A percentile compares a stretch with the other conserved stretches of the same genome.
These are phyloP conservation scores for Anolis apletophallus DNA, from an alignment of 2,797 vertebrate species.

Conservation along the genomic window DNA sequence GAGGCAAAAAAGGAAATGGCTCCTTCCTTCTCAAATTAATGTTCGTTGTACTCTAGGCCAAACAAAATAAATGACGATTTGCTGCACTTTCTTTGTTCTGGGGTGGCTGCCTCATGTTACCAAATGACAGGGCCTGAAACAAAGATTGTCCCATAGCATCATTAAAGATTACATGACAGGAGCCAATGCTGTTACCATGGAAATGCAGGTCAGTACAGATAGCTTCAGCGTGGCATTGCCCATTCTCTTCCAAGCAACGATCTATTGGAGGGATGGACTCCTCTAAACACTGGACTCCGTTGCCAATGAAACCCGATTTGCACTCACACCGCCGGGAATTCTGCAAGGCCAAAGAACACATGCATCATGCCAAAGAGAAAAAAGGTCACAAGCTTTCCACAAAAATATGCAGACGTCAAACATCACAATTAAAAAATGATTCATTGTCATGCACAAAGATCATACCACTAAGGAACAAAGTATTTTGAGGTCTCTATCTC, in stretches of 20 bases:
- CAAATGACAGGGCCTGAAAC: neutral
- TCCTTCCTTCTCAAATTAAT: neutral
- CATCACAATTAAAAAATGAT: neutral
- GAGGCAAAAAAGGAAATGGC: neutral
- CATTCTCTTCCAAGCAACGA: constrained; percentile 87
- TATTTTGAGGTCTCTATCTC: neutral
- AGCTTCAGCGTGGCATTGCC: constrained; percentile 86
- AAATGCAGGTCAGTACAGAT: constrained; percentile 91
- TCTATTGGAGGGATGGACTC: constrained; percentile 83
- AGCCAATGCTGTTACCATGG: constrained; percentile 75
- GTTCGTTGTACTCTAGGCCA: neutral
- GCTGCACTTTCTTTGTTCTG: neutral
- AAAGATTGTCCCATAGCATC: fast-evolving
- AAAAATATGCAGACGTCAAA: neutral
- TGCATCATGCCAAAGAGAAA: neutral
- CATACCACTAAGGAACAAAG: neutral
- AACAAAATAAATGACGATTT: neutral
- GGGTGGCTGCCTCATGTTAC: neutral
- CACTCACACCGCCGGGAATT: constrained; percentile 88
- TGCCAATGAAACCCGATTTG: constrained; percentile 86
- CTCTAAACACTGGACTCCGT: constrained; percentile 91
- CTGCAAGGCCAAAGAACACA: constrained; percentile 72
- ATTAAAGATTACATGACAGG: fast-evolving
- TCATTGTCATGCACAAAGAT: neutral
- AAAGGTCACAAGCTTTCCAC: neutral